Base-by-base conservation (phyloP, 2,797 vertebrate genomes). In the Halcyon smyrnensis region DNA sequence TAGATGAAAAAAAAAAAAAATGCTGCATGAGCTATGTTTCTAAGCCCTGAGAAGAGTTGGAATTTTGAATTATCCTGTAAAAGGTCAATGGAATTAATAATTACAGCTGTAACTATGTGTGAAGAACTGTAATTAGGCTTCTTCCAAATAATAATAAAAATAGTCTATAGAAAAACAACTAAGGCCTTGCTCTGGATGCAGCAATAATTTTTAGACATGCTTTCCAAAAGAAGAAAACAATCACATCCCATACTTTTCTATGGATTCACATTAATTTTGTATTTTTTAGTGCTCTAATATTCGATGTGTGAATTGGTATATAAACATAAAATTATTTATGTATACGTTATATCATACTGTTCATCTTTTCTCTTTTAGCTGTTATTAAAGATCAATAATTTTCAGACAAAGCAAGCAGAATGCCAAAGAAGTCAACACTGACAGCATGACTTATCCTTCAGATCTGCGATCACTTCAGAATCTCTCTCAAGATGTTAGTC, bases 21-120 rank as follows among this genome's bases (percentile, higher is more conserved):
- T 24, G 46, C 30, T 93, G 65, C 50, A 48, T 46, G 27, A 85
- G 7, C n/a, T 80, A 84, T 89, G 19, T 51, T 82, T 75, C 24
- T n/a, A 83, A 90, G n/a, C 27, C 53, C 76, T 87, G 79, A 93
- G 41, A 95, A 96, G 54, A 39, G 17, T 32, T 96, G 87, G 34
- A 92, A 94, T 96, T 94, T 91, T 97, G 78, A 87, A 97, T 94
- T 93, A 82, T 87, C 41, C 19, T 90, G 54, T 92, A 95, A 95
- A 85, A 96, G 86, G 90, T 97, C 90, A 97, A 87, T 28, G 45
- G 83, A 93, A 97, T 93, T 96, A 96, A 94, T 95, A 97, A 96
- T 96, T 96, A 97, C 57, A 97, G 73, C 20, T 90, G 70, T 41
- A 87, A 93, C 32, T 85, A 64, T 74, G 34, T 64, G 36, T 80